Evolutionary conservation across 2,888 invertebrate genomes (phyloP), one percentile per base, ranked within the genome.

Genomic region (Heliconius hortense): DNA sequence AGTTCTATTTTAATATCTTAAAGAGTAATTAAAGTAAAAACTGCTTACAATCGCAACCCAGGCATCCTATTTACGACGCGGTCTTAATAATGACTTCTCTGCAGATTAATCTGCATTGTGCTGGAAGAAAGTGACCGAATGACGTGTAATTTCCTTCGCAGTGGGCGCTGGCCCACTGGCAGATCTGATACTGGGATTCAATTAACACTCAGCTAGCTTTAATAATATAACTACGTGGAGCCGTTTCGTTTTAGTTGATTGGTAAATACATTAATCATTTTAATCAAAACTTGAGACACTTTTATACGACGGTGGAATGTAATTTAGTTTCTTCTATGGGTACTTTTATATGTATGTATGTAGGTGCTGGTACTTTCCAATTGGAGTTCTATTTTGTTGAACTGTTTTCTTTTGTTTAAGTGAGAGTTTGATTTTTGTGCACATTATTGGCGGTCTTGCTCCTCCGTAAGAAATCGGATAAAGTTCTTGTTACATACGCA

Each of bases 131-230:
- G 86, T 90, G 87, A 82, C 85, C 87, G 88, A 88, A 89, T 90
- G 91, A 93, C 92, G 90, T 93, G 92, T 93, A 93, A 93, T 93
- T 93, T 93, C 93, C 94, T 92, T 82, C 83, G 78, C 80, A 82
- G 83, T 82, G 84, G 82, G 81, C 83, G 81, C 83, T 82, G 82
- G 81, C 83, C 84, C 82, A 84, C 85, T 84, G 83, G 78, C 81
- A 77, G 84, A 89, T 90, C 90, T 85, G 76, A 78, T 75, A 74
- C 76, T 66, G 53, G 26, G 78, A 79, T 79, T 81, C 78, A 78
- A 79, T 81, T 81, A 81, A 79, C 79, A 79, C 78, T 77, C 31
- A 28, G 56, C 56, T 70, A 35, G 56, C 70, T 75, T 71, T 71
- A 59, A 75, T 75, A 64, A 64, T 66, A 72, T 64, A 56, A 69